Evolutionary conservation across 1,140 invertebrate genomes (phyloP).

Genomic region (Orchestia grillus): DNA sequence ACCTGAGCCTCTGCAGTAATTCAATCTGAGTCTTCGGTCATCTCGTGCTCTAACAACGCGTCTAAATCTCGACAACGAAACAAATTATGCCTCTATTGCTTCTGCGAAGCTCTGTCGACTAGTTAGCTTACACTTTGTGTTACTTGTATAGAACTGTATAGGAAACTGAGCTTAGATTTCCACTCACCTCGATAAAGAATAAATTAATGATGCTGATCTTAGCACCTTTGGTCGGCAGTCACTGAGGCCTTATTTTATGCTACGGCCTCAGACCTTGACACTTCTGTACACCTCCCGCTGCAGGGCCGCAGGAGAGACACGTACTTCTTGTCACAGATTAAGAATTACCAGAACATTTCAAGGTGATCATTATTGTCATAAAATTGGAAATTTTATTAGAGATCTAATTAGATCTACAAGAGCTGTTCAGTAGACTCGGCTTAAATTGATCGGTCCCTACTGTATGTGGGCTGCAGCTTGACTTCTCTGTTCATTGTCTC

Average conservation of each 20-base stretch:
- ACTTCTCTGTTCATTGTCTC: too few species aligned
- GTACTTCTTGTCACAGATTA: too few species aligned
- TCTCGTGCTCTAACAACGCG: neutral
- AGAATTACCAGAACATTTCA: too few species aligned
- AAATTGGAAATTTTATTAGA: too few species aligned
- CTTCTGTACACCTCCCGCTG: neutral
- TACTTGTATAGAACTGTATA: neutral
- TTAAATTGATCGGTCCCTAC: too few species aligned
- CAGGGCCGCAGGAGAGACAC: too few species aligned
- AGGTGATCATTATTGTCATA: too few species aligned
- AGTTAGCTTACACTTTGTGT: neutral
- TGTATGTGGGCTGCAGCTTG: too few species aligned
- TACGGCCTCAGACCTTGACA: neutral
- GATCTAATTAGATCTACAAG: too few species aligned
- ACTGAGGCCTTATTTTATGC: neutral
- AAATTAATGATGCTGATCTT: neutral
- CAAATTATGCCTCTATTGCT: neutral
- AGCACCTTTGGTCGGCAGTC: neutral
- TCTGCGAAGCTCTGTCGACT: neutral
- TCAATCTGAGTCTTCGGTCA: neutral
- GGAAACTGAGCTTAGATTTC: neutral
- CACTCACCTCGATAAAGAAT: neutral
- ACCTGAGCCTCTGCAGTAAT: neutral
- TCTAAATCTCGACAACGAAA: neutral
- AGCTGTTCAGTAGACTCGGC: too few species aligned